Percentiles rank a stretch among this genome's conserved stretches.
phyloP scores from a whole-genome alignment of 2,888 invertebrate genomes.

The Ormyrus rosae region DNA sequence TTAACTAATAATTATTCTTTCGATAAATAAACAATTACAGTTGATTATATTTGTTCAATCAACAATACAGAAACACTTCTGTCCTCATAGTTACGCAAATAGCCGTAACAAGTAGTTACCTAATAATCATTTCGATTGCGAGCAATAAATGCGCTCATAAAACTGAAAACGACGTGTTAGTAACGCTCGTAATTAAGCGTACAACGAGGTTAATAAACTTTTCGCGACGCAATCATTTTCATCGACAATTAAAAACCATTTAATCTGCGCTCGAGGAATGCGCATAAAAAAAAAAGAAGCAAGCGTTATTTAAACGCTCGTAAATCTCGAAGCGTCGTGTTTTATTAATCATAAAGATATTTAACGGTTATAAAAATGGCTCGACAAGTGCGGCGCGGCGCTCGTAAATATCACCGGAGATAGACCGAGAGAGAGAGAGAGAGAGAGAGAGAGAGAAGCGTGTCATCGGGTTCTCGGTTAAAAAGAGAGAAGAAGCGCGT shows the following conservation, averaged over 20 bases:
- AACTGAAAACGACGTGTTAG: neutral
- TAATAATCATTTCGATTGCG: too few relatives aligned
- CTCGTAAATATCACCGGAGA: slow-evolving; percentile 51
- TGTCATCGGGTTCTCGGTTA: neutral
- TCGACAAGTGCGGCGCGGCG: slow-evolving; percentile 28
- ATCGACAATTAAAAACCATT: slow-evolving; percentile 43
- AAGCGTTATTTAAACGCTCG: slow-evolving; percentile 46
- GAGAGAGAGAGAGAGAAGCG: slow-evolving; percentile 7
- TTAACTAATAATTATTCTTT: too few relatives aligned
- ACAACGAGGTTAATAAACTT: slow-evolving; percentile 48
- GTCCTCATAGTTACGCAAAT: too few relatives aligned
- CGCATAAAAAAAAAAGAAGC: neutral
- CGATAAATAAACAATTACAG: too few relatives aligned
- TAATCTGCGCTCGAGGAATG: slow-evolving; percentile 28
- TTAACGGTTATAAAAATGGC: slow-evolving; percentile 53
- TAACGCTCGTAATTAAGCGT: neutral
- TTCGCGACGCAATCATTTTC: slow-evolving; percentile 11
- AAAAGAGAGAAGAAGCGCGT: slow-evolving; percentile 4
- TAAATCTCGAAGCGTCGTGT: slow-evolving; percentile 50
- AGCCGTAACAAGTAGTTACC: too few relatives aligned
- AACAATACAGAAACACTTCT: too few relatives aligned
- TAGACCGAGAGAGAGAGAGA: neutral
- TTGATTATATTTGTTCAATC: too few relatives aligned
- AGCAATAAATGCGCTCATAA: too few relatives aligned
- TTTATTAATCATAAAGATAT: slow-evolving; percentile 55